A percentile compares a stretch with the other conserved stretches of the same genome.
phyloP scores from a whole-genome alignment of 2,797 vertebrate genomes.

The Rallus crepitans region DNA sequence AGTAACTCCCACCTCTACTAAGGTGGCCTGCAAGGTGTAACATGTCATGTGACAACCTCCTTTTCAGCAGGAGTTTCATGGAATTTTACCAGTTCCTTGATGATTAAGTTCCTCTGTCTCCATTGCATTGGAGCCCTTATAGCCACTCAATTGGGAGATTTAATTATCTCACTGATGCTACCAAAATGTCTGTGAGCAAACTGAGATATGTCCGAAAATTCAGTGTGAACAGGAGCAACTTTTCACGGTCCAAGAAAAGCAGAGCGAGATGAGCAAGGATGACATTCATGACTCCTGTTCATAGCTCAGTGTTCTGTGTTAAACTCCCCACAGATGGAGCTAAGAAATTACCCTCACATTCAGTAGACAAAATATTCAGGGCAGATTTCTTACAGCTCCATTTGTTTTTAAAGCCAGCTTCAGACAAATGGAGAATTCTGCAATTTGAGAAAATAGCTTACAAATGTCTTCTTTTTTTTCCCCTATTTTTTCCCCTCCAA shows the following conservation, averaged over 20 bases:
- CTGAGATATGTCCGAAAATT: not conserved
- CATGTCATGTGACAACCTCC: not conserved
- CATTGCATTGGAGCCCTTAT: not conserved
- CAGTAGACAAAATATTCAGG: not conserved
- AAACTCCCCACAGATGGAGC: not conserved
- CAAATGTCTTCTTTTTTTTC: constrained; percentile 1
- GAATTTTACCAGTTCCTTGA: not conserved
- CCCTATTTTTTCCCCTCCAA: not conserved
- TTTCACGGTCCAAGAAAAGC: not conserved
- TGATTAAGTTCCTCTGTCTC: not conserved
- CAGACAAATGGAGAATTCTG: not conserved
- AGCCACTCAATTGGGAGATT: not conserved
- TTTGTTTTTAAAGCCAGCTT: constrained; percentile 22
- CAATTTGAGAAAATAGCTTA: not conserved
- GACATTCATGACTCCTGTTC: not conserved
- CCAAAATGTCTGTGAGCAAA: not conserved
- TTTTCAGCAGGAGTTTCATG: not conserved
- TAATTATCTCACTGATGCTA: not conserved
- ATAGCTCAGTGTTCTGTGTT: not conserved
- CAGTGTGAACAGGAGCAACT: not conserved
- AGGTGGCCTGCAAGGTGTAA: not conserved
- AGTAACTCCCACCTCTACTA: not conserved
- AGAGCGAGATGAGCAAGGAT: not conserved
- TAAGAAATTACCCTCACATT: not conserved
- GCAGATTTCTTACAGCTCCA: not conserved